Percentiles rank a stretch among this genome's conserved stretches.
phyloP scores from a whole-genome alignment of 2,888 invertebrate genomes.

The Galerucella nymphaeae region DNA sequence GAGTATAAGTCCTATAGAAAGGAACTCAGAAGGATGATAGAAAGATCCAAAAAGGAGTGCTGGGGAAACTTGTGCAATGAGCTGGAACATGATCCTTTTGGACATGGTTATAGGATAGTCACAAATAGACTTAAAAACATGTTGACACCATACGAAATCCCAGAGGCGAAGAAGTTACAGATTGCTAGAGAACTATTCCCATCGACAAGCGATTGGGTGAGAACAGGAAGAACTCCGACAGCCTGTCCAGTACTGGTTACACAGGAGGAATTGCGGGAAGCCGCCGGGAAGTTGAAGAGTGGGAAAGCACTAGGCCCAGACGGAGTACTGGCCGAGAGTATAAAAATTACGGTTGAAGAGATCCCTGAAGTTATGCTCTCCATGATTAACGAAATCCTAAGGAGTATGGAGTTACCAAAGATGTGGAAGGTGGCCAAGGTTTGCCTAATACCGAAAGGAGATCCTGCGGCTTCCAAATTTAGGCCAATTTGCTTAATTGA shows the following conservation, averaged over 20 bases:
- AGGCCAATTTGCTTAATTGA: slow-evolving; percentile 32
- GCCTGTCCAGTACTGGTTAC: background rate
- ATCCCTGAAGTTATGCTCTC: background rate
- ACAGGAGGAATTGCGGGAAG: slow-evolving; percentile 1
- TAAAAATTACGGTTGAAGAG: slow-evolving; percentile 11
- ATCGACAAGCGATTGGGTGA: background rate
- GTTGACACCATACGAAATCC: too few relatives aligned
- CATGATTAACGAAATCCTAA: slow-evolving; percentile 11
- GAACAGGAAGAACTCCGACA: background rate
- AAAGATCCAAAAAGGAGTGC: slow-evolving; percentile 11
- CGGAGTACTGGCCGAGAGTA: background rate
- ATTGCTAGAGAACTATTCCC: slow-evolving; percentile 6
- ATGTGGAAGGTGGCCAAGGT: slow-evolving; percentile 11
- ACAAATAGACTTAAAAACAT: too few relatives aligned
- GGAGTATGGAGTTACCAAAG: background rate
- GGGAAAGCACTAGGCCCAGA: slow-evolving; percentile 17
- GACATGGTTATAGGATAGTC: too few relatives aligned
- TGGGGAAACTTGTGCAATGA: slow-evolving; percentile 19
- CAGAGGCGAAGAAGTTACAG: too few relatives aligned
- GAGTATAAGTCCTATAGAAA: slow-evolving; percentile 1
- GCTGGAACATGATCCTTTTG: slow-evolving; percentile 7
- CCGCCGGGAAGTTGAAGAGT: background rate
- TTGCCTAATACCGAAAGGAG: slow-evolving; percentile 4
- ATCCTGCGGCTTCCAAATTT: background rate
- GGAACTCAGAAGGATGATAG: slow-evolving; percentile 14